A percentile compares a stretch with the other conserved stretches of the same genome.
phyloP scores from a whole-genome alignment of 2,888 invertebrate genomes.

The Chrysotoxum bicinctum region DNA sequence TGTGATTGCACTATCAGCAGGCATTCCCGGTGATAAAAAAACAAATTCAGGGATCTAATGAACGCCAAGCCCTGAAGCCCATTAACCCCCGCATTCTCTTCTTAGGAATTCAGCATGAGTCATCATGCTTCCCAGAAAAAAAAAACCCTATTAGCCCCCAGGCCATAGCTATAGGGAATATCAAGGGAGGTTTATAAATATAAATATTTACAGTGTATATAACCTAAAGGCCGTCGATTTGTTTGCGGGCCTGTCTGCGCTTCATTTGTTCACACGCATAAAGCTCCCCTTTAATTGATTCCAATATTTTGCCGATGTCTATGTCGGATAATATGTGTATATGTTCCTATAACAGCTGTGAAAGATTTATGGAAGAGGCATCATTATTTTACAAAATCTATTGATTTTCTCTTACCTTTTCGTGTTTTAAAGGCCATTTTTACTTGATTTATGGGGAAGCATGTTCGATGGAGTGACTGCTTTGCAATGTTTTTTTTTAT shows the following conservation, averaged over 20 bases:
- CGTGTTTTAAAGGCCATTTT: slow-evolving; percentile 22
- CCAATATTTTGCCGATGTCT: background rate
- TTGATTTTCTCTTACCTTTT: slow-evolving; percentile 29
- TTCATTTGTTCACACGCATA: slow-evolving; percentile 47
- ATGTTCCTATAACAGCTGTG: background rate
- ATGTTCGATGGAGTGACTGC: background rate
- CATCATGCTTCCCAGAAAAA: slow-evolving; percentile 32
- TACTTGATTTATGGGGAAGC: slow-evolving; percentile 22
- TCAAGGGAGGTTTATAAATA: background rate
- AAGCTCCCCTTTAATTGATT: background rate
- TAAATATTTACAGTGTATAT: background rate
- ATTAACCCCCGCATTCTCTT: slow-evolving; percentile 34
- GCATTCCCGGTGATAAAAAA: slow-evolving; percentile 44
- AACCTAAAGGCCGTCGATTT: background rate
- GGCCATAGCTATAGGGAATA: background rate
- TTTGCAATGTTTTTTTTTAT: background rate
- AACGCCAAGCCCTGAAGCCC: slow-evolving; percentile 40
- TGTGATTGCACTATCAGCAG: slow-evolving; percentile 61
- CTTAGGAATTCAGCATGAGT: slow-evolving; percentile 13
- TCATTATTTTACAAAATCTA: slow-evolving; percentile 37
- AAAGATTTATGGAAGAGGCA: background rate
- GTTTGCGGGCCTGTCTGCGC: slow-evolving; percentile 39
- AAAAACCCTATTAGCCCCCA: background rate
- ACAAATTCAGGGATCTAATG: slow-evolving; percentile 48
- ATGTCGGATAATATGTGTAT: background rate